Conservation (phyloP, 2,888 invertebrate species). For the Chymomyza amoena region DNA sequence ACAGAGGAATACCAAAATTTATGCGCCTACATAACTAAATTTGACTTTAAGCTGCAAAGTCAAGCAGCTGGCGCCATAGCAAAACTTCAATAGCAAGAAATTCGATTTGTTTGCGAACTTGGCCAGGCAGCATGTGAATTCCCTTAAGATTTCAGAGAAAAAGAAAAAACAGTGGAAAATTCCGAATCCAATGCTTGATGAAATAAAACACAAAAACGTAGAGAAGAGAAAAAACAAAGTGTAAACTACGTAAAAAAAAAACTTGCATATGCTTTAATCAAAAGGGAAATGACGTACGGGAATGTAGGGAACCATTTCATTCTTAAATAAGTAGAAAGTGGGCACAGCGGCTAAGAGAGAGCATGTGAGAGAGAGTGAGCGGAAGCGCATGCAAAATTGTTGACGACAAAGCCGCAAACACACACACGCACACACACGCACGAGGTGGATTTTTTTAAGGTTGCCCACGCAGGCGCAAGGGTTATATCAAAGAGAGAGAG, state of each 20-base stretch:
- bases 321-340: conserved; percentile 49
- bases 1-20: background rate
- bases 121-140: conserved; percentile 5
- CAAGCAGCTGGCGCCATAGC: background rate
- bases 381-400: conserved; percentile 51
- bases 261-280: conserved; percentile 60
- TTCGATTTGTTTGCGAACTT: conserved; percentile 5
- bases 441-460: conserved; percentile 5
- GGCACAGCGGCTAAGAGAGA: background rate
- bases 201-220: background rate
- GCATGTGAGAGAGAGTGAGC: background rate
- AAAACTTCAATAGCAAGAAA: background rate
- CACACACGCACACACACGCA: conserved; percentile 14
- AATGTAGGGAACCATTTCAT: conserved; percentile 49
- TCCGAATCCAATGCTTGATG: background rate
- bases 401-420: conserved; percentile 54
- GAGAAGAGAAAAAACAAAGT: background rate
- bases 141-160: conserved; percentile 12
- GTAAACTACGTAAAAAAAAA: conserved; percentile 18
- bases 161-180: background rate
- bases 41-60: conserved; percentile 1
- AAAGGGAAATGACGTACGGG: conserved; percentile 55
- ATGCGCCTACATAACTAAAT: background rate
- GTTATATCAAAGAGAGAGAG: conserved; percentile 26
- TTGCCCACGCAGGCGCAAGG: conserved; percentile 49